Percentiles rank a stretch among this genome's conserved stretches.
Evolutionary conservation across 2,888 invertebrate genomes (phyloP).

Genomic region (Tenthredo distinguenda): DNA sequence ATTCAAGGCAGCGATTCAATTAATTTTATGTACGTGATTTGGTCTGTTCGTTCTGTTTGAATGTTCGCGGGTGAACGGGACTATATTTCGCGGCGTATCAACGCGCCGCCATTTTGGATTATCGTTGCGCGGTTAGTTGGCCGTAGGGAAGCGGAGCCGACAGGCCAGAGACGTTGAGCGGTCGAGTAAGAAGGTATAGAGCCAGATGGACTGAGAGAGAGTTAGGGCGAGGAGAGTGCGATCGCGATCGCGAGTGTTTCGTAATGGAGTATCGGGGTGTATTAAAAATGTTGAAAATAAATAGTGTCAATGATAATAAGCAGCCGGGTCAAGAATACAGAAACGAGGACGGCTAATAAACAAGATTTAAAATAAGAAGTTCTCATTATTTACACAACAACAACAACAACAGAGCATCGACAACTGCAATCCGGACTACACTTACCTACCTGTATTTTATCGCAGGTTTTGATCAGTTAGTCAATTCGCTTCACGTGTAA

Average conservation of each 20-base stretch:
- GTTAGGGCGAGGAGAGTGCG: conserved; percentile 11
- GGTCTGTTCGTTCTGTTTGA: neutral
- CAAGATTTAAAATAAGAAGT: neutral
- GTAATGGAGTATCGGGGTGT: conserved; percentile 10
- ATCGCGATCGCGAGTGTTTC: conserved; percentile 3
- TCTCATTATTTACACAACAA: neutral
- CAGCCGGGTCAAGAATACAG: conserved; percentile 52
- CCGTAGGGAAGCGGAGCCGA: conserved; percentile 52
- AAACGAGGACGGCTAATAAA: conserved; percentile 28
- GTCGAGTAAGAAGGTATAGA: neutral
- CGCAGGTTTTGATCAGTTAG: neutral
- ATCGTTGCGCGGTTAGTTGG: neutral
- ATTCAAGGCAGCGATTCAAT: neutral
- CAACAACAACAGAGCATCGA: neutral
- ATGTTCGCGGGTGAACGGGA: neutral
- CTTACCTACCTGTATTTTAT: conserved; percentile 1
- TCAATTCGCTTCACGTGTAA: conserved; percentile 44
- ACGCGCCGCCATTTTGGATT: neutral
- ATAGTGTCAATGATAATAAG: conserved; percentile 53
- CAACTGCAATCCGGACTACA: neutral
- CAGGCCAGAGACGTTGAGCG: conserved; percentile 52
- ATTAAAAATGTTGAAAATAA: neutral
- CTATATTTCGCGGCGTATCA: conserved; percentile 45
- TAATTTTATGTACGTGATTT: neutral
- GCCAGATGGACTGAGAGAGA: conserved; percentile 29